phyloP scores from a whole-genome alignment of 2,888 invertebrate genomes.

The Tiphia femorata region DNA sequence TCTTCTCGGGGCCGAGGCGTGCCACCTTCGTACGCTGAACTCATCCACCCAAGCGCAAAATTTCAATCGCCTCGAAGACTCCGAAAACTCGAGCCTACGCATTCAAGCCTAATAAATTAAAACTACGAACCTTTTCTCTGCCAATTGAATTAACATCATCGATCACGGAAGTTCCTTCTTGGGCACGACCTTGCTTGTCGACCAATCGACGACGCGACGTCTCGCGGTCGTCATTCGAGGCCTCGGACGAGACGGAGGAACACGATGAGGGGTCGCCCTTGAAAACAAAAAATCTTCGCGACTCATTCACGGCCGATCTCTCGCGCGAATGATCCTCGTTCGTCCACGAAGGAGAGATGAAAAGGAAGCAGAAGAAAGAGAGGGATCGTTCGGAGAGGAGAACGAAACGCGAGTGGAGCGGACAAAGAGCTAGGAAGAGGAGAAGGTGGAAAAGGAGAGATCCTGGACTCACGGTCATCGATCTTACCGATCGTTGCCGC shows the following conservation, averaged over 20 bases:
- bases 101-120: no score
- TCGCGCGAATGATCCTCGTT: slow-evolving; percentile 12
- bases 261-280: slow-evolving; percentile 9
- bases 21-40: no score
- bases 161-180: no score
- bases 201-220: neutral
- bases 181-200: slow-evolving; percentile 28
- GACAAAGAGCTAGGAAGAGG: slow-evolving; percentile 4
- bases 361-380: neutral
- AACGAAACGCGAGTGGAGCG: slow-evolving; percentile 6
- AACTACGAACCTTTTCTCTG: no score
- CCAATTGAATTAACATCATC: no score
- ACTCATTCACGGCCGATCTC: slow-evolving; percentile 23
- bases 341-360: neutral
- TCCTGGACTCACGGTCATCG: slow-evolving; percentile 43
- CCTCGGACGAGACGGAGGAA: neutral
- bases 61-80: no score
- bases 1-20: slow-evolving; percentile 15
- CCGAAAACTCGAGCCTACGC: no score
- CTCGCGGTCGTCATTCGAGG: neutral
- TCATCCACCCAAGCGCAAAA: no score
- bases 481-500: no score
- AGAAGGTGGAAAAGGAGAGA: slow-evolving; percentile 18
- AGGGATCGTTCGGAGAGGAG: neutral
- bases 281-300: no score